Evolutionary conservation across 53 echinoderm and acorn worm genomes (phyloP), one percentile per base, ranked within the genome.

Genomic region (Hippasteria phrygiana): DNA sequence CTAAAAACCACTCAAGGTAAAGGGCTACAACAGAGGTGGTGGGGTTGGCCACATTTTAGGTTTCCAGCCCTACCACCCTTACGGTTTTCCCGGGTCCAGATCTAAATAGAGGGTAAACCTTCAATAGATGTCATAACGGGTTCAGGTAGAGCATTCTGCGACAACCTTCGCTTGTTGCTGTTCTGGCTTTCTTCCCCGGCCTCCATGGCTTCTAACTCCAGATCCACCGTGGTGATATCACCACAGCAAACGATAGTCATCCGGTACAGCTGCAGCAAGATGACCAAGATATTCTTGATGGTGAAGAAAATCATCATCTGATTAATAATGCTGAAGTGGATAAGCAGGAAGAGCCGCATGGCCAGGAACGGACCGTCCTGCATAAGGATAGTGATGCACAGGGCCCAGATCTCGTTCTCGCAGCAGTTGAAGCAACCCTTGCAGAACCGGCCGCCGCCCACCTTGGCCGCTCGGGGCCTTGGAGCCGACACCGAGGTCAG

Each of bases 271-370:
- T 96, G 96, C 42, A 98, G 54, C 8, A 90, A 37, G 16, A 98
- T 73, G 1, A 98, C 94, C 28, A 98, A 48, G 3, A 94, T 59
- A 75, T 98, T 98, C 77, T 98, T 98, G 51, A 89, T 43, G 2
- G 93, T 91, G 75, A 98, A 98, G 88, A 98, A 98, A 12, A 98
- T 38, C 99, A 98, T 98, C 96, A 94, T 96, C 53, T 94, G 87
- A 59, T 92, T 98, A 79, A 96, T 73, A 69, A 94, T 80, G 20
- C 78, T 65, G 67, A 80, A 69, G 18, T 88, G 17, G 32, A 94
- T 91, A 32, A 98, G 80, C 8, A 98, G 94, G 36, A 91, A 96
- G 47, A 96, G 91, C 24, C 99, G 79, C 94, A 96, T 94, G 33
- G 5, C 93, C 31, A 98, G 83, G 89, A 96, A 96, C 59, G 96